Conservation (phyloP, 2,113 vertebrate species). For the Candoia aspera region DNA sequence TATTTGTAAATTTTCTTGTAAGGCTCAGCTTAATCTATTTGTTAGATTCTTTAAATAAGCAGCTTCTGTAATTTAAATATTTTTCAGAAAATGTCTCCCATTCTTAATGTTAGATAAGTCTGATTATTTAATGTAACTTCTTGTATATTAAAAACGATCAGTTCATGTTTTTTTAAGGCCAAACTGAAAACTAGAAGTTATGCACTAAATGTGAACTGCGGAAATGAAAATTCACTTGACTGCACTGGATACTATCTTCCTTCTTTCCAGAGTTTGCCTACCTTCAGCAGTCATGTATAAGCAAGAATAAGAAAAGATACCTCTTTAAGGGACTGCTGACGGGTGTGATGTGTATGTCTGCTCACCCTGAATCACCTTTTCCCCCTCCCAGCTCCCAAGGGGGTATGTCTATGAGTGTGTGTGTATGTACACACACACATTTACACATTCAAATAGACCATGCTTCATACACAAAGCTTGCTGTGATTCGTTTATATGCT, state of each 20-base stretch:
- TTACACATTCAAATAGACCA: neutral
- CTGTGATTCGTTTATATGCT: neutral
- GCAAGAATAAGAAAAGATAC: neutral
- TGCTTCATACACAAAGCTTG: neutral
- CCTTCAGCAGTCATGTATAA: neutral
- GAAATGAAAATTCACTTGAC: conserved; percentile 17
- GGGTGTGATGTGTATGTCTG: neutral
- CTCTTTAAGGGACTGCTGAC: neutral
- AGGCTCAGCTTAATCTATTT: conserved; percentile 30
- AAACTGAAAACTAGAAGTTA: conserved; percentile 41
- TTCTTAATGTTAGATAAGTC: conserved; percentile 33
- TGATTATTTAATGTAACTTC: conserved; percentile 67
- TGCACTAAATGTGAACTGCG: conserved; percentile 59
- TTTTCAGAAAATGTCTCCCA: conserved; percentile 13
- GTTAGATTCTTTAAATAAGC: conserved; percentile 27
- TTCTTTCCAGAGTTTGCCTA: conserved; percentile 2
- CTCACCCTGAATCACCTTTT: neutral
- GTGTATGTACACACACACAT: no score
- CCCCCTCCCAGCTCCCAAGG: no score
- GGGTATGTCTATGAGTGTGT: neutral
- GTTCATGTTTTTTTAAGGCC: conserved; percentile 32
- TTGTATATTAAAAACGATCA: conserved; percentile 51
- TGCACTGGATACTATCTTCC: neutral
- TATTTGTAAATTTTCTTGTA: conserved; percentile 9
- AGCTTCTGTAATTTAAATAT: conserved; percentile 35